Evolutionary conservation across 2,888 invertebrate genomes (phyloP).

Genomic region (Onthophagus sagittarius): DNA sequence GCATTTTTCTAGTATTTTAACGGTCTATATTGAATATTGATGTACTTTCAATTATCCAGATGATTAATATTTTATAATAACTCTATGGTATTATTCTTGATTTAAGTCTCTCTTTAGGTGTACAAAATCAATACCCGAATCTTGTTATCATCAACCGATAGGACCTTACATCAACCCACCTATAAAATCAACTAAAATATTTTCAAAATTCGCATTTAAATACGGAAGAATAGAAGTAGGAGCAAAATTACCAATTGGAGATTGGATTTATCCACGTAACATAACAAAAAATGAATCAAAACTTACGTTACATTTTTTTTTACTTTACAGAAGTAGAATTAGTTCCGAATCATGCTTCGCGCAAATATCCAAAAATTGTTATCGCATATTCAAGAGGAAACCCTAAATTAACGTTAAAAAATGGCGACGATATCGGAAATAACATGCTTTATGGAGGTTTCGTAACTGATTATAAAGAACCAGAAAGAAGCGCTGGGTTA

Average conservation of each 20-base stretch:
- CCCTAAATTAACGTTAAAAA: slow-evolving; percentile 37
- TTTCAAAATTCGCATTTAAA: slow-evolving; percentile 48
- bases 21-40: not conserved
- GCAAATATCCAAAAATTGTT: slow-evolving; percentile 31
- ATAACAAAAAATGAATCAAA: not conserved
- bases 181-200: slow-evolving; percentile 48
- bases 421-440: slow-evolving; percentile 44
- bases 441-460: slow-evolving; percentile 55
- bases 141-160: slow-evolving; percentile 3
- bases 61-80: not conserved
- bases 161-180: slow-evolving; percentile 46
- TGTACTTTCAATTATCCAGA: no score
- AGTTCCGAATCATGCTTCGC: slow-evolving; percentile 14
- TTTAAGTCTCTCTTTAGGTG: not conserved
- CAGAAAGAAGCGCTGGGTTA: slow-evolving; percentile 44
- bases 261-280: slow-evolving; percentile 56
- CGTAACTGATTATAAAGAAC: slow-evolving; percentile 42
- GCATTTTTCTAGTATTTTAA: not conserved
- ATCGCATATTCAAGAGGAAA: slow-evolving; percentile 46
- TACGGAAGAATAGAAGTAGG: slow-evolving; percentile 53
- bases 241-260: slow-evolving; percentile 54
- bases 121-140: not conserved
- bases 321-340: slow-evolving; percentile 19
- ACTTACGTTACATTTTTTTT: not conserved
- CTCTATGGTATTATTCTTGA: no score